Base-by-base conservation (phyloP, 2,113 vertebrate genomes). In the Ifrita kowaldi region DNA sequence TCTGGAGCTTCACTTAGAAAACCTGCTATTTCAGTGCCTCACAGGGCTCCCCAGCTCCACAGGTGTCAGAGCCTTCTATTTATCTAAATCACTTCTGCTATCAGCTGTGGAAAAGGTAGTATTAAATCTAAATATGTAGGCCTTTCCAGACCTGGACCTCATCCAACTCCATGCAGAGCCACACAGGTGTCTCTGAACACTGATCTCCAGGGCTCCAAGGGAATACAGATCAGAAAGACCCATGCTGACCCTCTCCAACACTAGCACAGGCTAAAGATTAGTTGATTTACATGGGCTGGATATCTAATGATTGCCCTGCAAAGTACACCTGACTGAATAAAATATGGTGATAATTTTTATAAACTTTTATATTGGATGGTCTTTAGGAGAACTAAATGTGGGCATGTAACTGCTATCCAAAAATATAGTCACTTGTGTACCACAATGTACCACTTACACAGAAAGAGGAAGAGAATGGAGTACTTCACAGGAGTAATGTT, bases 81-180 rank as follows among this genome's bases (percentile, higher is more conserved):
- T 83, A 93, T 85, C 90, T 91, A 90, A 90, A 93, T 91, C 78
- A 83, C 37, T 95, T 91, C 59, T 84, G 30, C 77, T 97, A 95
- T 95, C 92, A 87, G 74, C 67, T 94, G 82, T 93, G 82, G 84
- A 87, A 94, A 89, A 79, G 62, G 62, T 84, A 70, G 78, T 65
- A 95, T 76, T 92, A 85, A 96, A 95, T 55, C 52, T 79, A 96
- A 97, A 89, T 82, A 75, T 49, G 10, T 91, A 79, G 79, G 70
- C 6, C 74, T 78, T 65, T 84, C 64, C 81, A 82, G 69, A 87
- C 42, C 17, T 94, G 91, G 91, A 94, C 32, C 27, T 69, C n/a
- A 53, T 87, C 90, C 94, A 96, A 44, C 57, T 87, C 62, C 78
- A 64, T 37, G 27, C 62, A 89, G 62, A 78, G 21, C 30, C n/a